Evolutionary conservation across 2,113 vertebrate species (phyloP).

Genomic region (Pyrgilauda ruficollis): DNA sequence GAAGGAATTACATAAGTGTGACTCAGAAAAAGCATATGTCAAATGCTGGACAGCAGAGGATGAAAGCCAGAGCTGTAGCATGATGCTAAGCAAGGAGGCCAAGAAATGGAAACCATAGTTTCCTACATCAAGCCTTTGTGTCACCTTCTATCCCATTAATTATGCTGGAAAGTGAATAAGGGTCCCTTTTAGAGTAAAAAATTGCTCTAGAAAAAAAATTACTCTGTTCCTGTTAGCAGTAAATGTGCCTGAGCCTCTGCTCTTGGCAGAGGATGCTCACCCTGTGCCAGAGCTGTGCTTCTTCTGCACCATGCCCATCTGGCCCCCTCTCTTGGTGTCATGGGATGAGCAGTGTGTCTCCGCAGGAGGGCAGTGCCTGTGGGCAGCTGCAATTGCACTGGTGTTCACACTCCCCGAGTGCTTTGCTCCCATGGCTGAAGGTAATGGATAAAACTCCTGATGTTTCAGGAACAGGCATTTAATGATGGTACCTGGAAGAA

Average conservation of each 20-base stretch:
- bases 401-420: background rate
- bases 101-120: background rate
- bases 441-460: background rate
- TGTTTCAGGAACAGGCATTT: background rate
- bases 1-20: background rate
- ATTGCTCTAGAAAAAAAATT: background rate
- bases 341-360: background rate
- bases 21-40: background rate
- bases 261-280: background rate
- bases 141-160: background rate
- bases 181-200: background rate
- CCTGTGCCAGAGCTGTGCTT: background rate
- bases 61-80: background rate
- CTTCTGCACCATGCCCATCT: background rate
- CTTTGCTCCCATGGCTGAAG: background rate
- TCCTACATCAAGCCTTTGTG: background rate
- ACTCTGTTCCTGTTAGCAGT: background rate
- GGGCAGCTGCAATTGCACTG: background rate
- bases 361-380: rapidly evolving
- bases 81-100: background rate
- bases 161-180: background rate
- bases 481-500: background rate
- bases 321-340: rapidly evolving
- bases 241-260: background rate
- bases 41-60: background rate